phyloP scores from a whole-genome alignment of 2,797 vertebrate species.

The Gymnocypris eckloni region DNA sequence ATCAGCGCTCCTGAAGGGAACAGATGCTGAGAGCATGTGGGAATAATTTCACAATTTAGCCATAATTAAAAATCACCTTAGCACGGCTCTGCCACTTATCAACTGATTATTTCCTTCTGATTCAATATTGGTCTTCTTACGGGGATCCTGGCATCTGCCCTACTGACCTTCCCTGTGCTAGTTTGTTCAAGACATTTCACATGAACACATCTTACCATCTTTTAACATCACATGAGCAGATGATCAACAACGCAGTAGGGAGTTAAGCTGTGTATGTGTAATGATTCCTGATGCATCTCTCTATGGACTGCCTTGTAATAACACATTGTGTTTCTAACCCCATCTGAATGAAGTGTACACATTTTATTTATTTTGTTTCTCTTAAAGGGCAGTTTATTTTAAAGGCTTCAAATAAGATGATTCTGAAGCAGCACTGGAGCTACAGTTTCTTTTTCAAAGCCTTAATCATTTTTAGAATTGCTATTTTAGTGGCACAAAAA shows the following conservation, averaged over 20 bases:
- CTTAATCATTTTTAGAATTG: background rate
- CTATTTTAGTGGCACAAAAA: background rate
- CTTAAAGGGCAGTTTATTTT: background rate
- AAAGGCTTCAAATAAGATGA: background rate
- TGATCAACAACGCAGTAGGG: constrained; percentile 35
- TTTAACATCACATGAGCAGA: constrained; percentile 43
- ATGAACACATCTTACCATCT: constrained; percentile 19
- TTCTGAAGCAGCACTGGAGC: background rate
- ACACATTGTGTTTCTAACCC: background rate
- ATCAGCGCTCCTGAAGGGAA: constrained; percentile 91
- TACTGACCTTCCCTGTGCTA: constrained; percentile 2
- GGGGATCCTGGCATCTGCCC: constrained; percentile 19
- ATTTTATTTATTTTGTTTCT: background rate
- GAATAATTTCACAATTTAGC: constrained; percentile 91
- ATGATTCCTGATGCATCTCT: constrained; percentile 25
- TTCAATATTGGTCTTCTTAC: constrained; percentile 45
- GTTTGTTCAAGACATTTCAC: constrained; percentile 44
- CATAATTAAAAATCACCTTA: constrained; percentile 93
- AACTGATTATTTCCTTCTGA: constrained; percentile 72
- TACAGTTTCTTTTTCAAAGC: background rate
- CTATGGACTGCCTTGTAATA: background rate
- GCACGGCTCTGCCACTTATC: constrained; percentile 81
- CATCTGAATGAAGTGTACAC: background rate
- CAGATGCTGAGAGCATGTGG: constrained; percentile 89
- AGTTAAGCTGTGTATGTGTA: constrained; percentile 35